phyloP scores from a whole-genome alignment of 2,888 invertebrate species.

The Parnassius glacialis region DNA sequence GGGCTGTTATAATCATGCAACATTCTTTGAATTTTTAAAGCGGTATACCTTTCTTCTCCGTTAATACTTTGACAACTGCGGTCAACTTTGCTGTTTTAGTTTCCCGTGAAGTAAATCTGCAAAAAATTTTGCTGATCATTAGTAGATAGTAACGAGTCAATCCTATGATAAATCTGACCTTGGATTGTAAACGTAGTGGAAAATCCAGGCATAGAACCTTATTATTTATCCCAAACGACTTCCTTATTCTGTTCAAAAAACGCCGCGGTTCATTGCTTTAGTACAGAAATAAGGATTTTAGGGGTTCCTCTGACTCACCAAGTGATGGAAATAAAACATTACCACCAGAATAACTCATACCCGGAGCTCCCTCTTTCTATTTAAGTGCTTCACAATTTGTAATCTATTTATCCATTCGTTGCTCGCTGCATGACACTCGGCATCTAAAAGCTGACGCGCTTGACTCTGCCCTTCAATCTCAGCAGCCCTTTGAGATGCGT shows the following conservation, averaged over 20 bases:
- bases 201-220: neutral
- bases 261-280: slow-evolving; percentile 8
- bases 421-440: neutral
- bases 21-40: neutral
- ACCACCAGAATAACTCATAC: slow-evolving; percentile 11
- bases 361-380: too few species aligned
- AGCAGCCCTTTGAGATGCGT: neutral
- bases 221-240: neutral
- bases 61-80: neutral
- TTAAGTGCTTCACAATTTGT: too few species aligned
- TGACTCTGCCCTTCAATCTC: neutral
- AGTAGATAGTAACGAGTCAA: too few species aligned
- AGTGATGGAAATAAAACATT: slow-evolving; percentile 22
- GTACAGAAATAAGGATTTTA: slow-evolving; percentile 28
- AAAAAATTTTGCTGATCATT: neutral
- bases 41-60: neutral
- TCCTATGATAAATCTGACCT: neutral
- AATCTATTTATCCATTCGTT: neutral
- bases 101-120: neutral
- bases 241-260: slow-evolving; percentile 4
- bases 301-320: slow-evolving; percentile 29
- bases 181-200: neutral
- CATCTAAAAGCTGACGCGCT: neutral
- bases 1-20: slow-evolving; percentile 9
- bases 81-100: neutral